Conservation (phyloP, 1,140 invertebrate genomes). For the Colletes latitarsis region DNA sequence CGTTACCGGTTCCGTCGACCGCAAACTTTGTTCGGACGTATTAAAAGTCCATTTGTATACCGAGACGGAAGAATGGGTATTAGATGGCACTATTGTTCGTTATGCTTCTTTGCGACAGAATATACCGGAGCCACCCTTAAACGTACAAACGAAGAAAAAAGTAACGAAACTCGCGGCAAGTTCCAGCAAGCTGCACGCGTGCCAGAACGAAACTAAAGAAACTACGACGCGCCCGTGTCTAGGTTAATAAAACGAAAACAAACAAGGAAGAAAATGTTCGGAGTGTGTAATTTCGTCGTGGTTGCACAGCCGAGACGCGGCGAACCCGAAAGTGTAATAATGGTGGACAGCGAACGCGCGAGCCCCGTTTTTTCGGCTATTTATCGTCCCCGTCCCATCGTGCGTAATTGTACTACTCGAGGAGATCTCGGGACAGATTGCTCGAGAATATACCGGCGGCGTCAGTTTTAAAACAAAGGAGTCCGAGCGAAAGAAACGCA, state of each 20-base stretch:
- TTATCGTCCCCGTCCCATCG: conserved; percentile 24
- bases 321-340: background rate
- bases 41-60: background rate
- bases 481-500: background rate
- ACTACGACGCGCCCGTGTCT: no score
- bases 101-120: no score
- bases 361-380: background rate
- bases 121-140: no score
- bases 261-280: no score
- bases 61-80: background rate
- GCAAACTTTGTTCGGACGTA: background rate
- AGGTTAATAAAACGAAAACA: no score
- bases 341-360: background rate
- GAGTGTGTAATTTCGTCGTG: no score
- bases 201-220: background rate
- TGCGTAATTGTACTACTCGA: conserved; percentile 42
- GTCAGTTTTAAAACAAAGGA: conserved; percentile 7
- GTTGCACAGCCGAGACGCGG: no score
- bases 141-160: no score
- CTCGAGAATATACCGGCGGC: background rate
- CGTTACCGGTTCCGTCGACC: background rate
- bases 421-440: conserved; percentile 19
- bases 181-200: no score
- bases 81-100: background rate
- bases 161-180: no score